phyloP scores from a whole-genome alignment of 1,140 invertebrate species.

The Euborellia annulipes region DNA sequence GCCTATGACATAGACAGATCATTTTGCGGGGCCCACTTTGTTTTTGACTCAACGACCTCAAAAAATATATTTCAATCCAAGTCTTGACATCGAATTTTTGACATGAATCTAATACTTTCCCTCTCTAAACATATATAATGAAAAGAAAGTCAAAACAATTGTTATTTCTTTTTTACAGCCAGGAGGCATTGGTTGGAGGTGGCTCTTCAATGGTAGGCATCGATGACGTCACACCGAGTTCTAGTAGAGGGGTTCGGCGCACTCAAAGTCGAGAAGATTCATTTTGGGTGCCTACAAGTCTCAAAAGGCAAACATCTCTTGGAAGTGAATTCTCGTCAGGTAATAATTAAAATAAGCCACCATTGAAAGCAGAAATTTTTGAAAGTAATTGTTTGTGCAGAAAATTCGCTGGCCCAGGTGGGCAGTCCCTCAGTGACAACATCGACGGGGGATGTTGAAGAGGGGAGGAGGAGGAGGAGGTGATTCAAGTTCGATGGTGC shows the following conservation, averaged over 20 bases:
- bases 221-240: slow-evolving; percentile 24
- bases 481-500: slow-evolving; percentile 10
- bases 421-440: neutral
- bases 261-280: slow-evolving; percentile 20
- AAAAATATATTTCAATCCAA: too few species aligned
- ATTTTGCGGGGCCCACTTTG: too few species aligned
- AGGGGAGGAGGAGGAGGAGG: too few species aligned
- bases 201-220: slow-evolving; percentile 4
- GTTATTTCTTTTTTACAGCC: too few species aligned
- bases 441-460: neutral
- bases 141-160: too few species aligned
- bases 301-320: slow-evolving; percentile 11
- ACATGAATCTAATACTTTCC: too few species aligned
- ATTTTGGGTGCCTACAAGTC: slow-evolving; percentile 30
- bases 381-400: too few species aligned
- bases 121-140: too few species aligned
- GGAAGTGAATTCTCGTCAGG: slow-evolving; percentile 5
- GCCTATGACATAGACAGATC: too few species aligned
- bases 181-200: slow-evolving; percentile 28
- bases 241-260: slow-evolving; percentile 22
- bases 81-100: too few species aligned
- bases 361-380: slow-evolving; percentile 2
- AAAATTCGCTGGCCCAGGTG: too few species aligned
- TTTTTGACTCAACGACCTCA: too few species aligned
- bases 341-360: slow-evolving; percentile 9